Percentiles rank a stretch among this genome's conserved stretches.
Conservation (phyloP, 2,888 invertebrate species). For the Eupeodes latifasciatus region DNA sequence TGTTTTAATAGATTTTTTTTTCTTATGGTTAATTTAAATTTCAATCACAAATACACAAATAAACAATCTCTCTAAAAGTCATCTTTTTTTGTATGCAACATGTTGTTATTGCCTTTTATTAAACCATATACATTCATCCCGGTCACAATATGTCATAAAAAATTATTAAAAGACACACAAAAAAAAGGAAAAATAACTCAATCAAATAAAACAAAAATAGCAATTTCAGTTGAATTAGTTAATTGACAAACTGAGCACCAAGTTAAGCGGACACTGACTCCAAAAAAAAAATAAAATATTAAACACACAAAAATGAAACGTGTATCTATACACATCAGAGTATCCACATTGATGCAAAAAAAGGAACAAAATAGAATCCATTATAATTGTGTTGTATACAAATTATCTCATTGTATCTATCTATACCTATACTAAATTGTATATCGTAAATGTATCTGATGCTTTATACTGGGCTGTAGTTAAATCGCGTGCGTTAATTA, state of each 20-base stretch:
- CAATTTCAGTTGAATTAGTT: constrained; percentile 71
- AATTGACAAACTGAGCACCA: constrained; percentile 63
- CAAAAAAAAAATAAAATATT: constrained; percentile 34
- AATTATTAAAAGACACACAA: not conserved
- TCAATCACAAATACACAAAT: too few relatives aligned
- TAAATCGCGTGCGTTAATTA: constrained; percentile 74
- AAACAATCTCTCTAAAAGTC: not conserved
- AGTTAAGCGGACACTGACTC: constrained; percentile 75
- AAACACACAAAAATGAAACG: not conserved
- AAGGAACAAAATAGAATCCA: constrained; percentile 11
- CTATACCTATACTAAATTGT: constrained; percentile 59
- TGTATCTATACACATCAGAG: not conserved
- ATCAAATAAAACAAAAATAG: constrained; percentile 43
- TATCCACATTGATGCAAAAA: constrained; percentile 5
- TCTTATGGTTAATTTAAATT: too few relatives aligned
- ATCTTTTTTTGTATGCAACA: constrained; percentile 26
- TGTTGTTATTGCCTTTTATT: constrained; percentile 40
- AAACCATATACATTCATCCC: constrained; percentile 22
- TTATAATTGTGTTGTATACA: constrained; percentile 47
- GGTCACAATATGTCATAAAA: constrained; percentile 42
- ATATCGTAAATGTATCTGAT: not conserved
- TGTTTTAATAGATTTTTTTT: too few relatives aligned
- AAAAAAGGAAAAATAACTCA: constrained; percentile 24
- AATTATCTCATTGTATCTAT: constrained; percentile 71
- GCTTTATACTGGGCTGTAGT: constrained; percentile 32